phyloP scores from a whole-genome alignment of 2,797 vertebrate species.

The Lepilemur ruficaudatus region DNA sequence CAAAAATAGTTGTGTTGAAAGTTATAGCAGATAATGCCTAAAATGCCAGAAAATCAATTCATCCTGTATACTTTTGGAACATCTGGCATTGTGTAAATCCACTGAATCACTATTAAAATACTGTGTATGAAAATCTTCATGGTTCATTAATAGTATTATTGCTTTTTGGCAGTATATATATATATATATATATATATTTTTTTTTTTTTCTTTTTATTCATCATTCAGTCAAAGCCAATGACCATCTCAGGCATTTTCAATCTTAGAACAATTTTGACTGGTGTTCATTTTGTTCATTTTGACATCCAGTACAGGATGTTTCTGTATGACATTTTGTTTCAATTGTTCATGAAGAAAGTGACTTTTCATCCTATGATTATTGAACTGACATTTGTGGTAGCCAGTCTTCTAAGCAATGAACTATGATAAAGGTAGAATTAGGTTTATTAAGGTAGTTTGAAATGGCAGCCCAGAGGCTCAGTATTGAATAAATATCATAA shows the following conservation, averaged over 20 bases:
- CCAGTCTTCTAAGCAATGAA: constrained; percentile 6
- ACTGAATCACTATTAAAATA: constrained; percentile 14
- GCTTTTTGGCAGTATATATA: background rate
- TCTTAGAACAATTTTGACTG: background rate
- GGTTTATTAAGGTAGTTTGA: constrained; percentile 34
- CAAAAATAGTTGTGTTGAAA: constrained; percentile 9
- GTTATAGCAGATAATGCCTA: constrained; percentile 14
- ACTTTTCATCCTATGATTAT: constrained; percentile 55
- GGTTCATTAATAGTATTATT: constrained; percentile 32
- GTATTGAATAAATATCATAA: background rate
- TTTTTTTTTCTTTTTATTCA: background rate
- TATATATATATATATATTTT: background rate
- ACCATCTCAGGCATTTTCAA: constrained; percentile 32
- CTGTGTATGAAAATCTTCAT: constrained; percentile 36
- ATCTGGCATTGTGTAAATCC: background rate
- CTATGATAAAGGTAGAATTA: constrained; percentile 35
- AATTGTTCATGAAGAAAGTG: constrained; percentile 52
- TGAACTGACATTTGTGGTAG: constrained; percentile 35
- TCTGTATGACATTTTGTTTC: constrained; percentile 34
- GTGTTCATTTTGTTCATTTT: constrained; percentile 4
- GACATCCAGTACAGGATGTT: background rate
- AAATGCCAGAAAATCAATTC: constrained; percentile 51
- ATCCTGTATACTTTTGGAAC: constrained; percentile 13
- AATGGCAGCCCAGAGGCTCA: constrained; percentile 43
- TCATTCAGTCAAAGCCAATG: constrained; percentile 59